Evolutionary conservation across 1,140 invertebrate genomes (phyloP), one percentile per base, ranked within the genome.

Genomic region (Halesus radiatus): DNA sequence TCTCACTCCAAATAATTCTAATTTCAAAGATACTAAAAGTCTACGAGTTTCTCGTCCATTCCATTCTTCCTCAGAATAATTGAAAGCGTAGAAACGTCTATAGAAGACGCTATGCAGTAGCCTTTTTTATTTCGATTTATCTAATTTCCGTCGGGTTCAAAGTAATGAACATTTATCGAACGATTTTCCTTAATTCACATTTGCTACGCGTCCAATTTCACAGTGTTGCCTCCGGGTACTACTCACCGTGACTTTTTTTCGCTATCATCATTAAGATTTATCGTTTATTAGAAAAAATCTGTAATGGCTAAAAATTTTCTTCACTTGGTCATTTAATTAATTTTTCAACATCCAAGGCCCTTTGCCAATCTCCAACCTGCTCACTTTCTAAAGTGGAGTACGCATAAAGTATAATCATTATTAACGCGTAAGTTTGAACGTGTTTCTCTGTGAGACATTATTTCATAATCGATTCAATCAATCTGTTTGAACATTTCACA

Each of bases 161-260:
- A 76, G 60, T 76, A 76, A 62, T 64, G 58, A 76, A 64, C 56
- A 64, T 64, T 76, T 64, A 76, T 76, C 37, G 56, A 50, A 64
- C 56, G 52, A 62, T 76, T 62, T 76, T 76, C 73, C 45, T 76
- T 76, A 52, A 76, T 64, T 76, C 74, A 37, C 37, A 50, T 64
- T 23, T 76, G 62, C 26, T 16, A 64, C 56, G 54, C 74, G 8
- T 72, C 68, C 68, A 72, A 53, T 72, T 72, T 72, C 68, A 72
- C 68, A 72, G 50, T 72, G 52, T 26, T 23, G 45, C 50, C 53
- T 72, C 26, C 45, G 37, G 10, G 8, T 13, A 45, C 37, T 45
- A 13, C 10, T 45, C 37, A 45, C 37, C 52, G 20, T 52, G 37
- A 72, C 26, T 72, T 72, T 37, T 45, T 68, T 50, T 20, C 20